phyloP scores from a whole-genome alignment of 35 echinoderm and acorn worm species.

The Chiridota heheva region DNA sequence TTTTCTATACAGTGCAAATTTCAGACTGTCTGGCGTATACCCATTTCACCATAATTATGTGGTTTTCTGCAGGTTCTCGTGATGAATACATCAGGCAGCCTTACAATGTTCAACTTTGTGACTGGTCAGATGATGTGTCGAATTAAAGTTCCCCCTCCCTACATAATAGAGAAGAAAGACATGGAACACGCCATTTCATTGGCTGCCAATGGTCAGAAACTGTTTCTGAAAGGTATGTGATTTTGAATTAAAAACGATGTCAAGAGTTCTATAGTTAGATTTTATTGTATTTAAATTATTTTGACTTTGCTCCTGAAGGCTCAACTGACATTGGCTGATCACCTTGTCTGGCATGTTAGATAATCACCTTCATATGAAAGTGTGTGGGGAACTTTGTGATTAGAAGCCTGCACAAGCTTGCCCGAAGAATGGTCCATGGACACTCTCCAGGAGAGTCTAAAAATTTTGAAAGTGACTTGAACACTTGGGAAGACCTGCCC shows the following conservation, averaged over 20 bases:
- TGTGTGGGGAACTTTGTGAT: no score
- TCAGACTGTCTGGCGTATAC: no score
- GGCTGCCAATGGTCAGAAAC: constrained; percentile 80
- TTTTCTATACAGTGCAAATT: no score
- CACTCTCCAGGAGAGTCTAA: no score
- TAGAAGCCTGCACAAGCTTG: no score
- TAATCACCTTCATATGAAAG: no score
- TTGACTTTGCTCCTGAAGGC: constrained; percentile 2
- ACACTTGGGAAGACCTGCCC: no score
- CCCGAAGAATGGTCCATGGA: no score
- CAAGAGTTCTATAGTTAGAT: background rate
- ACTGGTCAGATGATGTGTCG: constrained; percentile 70
- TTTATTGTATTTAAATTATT: background rate
- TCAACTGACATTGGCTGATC: background rate
- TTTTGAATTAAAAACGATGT: background rate
- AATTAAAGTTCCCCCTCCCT: constrained; percentile 43
- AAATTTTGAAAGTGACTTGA: no score
- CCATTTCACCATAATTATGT: no score
- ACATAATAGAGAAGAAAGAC: constrained; percentile 31
- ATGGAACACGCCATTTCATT: constrained; percentile 57
- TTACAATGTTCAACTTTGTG: constrained; percentile 65
- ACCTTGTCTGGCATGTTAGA: no score
- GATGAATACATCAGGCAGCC: constrained; percentile 60
- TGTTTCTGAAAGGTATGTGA: constrained; percentile 79
- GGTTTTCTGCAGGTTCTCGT: constrained; percentile 55